Evolutionary conservation across 2,888 invertebrate genomes (phyloP).

Genomic region (Endomychus coccineus): DNA sequence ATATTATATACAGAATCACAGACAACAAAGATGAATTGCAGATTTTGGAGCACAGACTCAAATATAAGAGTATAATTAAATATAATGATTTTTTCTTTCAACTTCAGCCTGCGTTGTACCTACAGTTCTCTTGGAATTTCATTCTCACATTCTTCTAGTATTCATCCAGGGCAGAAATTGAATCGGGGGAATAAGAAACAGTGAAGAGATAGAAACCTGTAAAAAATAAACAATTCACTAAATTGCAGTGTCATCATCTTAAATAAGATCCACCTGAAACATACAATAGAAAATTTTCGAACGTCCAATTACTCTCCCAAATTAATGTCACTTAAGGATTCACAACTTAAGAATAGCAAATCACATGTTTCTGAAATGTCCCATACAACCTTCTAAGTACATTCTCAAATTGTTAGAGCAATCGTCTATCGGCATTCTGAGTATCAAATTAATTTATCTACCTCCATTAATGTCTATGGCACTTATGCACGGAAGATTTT

Average conservation of each 20-base stretch:
- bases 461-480: no score
- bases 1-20: slow-evolving; percentile 28
- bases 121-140: slow-evolving; percentile 3
- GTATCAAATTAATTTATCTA: no score
- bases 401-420: no score
- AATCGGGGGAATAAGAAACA: slow-evolving; percentile 82
- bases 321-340: no score
- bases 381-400: no score
- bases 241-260: slow-evolving; percentile 23
- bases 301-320: slow-evolving; percentile 1
- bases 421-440: no score
- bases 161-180: slow-evolving; percentile 69
- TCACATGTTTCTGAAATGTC: no score
- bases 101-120: slow-evolving; percentile 17
- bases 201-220: slow-evolving; percentile 83
- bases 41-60: slow-evolving; percentile 7
- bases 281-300: neutral
- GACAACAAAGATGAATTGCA: slow-evolving; percentile 22
- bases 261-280: slow-evolving; percentile 21
- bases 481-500: no score
- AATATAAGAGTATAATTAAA: slow-evolving; percentile 8
- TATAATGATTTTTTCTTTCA: slow-evolving; percentile 17
- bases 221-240: slow-evolving; percentile 41
- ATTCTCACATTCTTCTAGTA: slow-evolving; percentile 5
- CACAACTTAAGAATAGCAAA: no score